Evolutionary conservation across 2,113 vertebrate species (phyloP).

Genomic region (Apodemus speciosus): DNA sequence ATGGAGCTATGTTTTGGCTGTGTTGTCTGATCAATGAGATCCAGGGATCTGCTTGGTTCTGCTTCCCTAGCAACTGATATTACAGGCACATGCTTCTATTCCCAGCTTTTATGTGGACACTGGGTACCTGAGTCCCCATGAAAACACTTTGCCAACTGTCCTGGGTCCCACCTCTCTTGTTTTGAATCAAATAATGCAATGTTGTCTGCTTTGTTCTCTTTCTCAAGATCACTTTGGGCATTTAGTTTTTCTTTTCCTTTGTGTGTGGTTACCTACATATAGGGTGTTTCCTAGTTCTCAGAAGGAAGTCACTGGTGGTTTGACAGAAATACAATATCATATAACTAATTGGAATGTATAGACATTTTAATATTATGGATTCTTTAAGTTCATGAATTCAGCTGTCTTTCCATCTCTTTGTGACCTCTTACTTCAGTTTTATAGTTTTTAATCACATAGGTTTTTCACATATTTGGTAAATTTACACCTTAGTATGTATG

Average conservation of each 20-base stretch:
- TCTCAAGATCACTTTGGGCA: background rate
- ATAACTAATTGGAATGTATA: background rate
- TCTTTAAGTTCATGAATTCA: background rate
- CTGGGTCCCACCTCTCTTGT: background rate
- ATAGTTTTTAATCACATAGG: background rate
- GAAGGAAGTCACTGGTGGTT: background rate
- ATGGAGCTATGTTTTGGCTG: background rate
- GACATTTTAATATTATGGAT: background rate
- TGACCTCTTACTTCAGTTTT: background rate
- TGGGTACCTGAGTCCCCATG: background rate
- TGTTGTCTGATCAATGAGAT: background rate
- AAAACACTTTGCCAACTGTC: background rate
- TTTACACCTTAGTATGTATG: background rate
- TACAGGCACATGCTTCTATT: background rate
- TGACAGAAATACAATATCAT: background rate
- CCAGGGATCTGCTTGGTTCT: background rate
- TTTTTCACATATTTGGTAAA: background rate
- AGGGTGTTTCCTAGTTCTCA: background rate
- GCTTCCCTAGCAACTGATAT: background rate
- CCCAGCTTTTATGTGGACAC: background rate
- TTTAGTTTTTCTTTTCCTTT: background rate
- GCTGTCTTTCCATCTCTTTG: background rate
- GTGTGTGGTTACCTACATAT: background rate
- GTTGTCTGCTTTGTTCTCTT: background rate
- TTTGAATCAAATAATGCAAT: background rate